A percentile compares a stretch with the other conserved stretches of the same genome.
Conservation (phyloP, 2,113 vertebrate genomes). For the Pomatostomus ruficeps region DNA sequence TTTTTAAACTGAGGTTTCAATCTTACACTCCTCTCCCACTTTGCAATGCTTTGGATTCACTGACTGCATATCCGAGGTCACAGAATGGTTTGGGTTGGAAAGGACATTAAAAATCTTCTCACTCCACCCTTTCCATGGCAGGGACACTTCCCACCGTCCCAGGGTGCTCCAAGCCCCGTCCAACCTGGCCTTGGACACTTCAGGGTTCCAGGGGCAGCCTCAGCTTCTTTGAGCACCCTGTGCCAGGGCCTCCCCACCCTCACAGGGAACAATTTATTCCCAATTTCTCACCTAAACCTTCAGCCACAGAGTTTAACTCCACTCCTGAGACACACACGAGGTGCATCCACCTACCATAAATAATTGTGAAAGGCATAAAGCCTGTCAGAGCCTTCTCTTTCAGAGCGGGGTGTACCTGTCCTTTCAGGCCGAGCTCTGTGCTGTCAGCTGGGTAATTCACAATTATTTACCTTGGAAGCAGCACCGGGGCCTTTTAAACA, state of each 20-base stretch:
- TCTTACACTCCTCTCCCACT: background rate
- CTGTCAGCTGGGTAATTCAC: background rate
- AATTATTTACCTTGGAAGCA: background rate
- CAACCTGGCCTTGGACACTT: background rate
- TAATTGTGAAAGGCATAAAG: background rate
- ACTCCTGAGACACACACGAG: too few relatives aligned
- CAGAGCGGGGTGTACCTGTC: background rate
- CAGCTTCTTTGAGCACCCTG: background rate
- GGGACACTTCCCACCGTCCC: background rate
- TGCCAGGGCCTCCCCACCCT: background rate
- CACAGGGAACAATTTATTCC: background rate
- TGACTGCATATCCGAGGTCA: background rate
- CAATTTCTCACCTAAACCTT: background rate
- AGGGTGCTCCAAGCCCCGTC: fast-evolving
- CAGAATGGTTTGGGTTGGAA: background rate
- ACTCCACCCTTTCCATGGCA: background rate
- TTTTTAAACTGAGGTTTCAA: background rate
- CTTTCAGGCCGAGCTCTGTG: background rate
- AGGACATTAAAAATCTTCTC: background rate
- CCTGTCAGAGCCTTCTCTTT: background rate
- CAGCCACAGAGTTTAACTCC: background rate
- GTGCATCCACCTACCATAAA: background rate
- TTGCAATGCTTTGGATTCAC: background rate
- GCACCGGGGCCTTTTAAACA: background rate
- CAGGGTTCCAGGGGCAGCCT: background rate